These are phyloP conservation scores for Pissodes strobi DNA, from an alignment of 1,140 invertebrate genomes.

Conservation along the genomic window DNA sequence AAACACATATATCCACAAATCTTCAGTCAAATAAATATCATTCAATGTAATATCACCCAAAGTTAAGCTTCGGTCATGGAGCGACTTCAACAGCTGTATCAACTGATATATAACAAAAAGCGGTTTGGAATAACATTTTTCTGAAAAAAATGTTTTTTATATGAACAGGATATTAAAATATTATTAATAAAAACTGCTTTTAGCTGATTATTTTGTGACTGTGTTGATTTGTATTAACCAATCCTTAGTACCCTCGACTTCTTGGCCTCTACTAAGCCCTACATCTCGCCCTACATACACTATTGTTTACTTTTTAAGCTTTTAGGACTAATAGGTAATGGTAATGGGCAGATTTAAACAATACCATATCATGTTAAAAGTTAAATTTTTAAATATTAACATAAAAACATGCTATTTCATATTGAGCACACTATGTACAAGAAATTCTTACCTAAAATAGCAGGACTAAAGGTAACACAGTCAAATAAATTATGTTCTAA, in stretches of 20 bases:
- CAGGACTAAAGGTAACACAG: constrained; percentile 85
- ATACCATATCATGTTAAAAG: too few species aligned
- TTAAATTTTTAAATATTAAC: too few species aligned
- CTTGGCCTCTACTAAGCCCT: too few species aligned
- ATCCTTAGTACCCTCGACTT: too few species aligned
- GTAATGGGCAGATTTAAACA: too few species aligned
- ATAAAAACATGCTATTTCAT: background rate
- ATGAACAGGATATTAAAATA: too few species aligned
- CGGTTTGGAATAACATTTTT: constrained; percentile 74
- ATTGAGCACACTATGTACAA: background rate
- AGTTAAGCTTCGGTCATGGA: constrained; percentile 77
- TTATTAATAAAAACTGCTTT: background rate
- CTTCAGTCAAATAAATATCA: constrained; percentile 81
- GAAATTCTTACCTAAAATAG: constrained; percentile 67
- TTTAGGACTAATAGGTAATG: too few species aligned
- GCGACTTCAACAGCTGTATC: constrained; percentile 73
- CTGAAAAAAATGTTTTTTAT: too few species aligned
- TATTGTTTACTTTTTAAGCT: too few species aligned
- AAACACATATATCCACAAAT: constrained; percentile 82
- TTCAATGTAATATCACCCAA: constrained; percentile 78
- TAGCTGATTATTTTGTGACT: background rate
- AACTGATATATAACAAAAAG: constrained; percentile 89
- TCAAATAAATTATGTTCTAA: constrained; percentile 77
- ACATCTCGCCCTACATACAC: too few species aligned
- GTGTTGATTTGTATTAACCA: too few species aligned